Evolutionary conservation across 2,797 vertebrate genomes (phyloP), one percentile per base, ranked within the genome.

Genomic region (Brachymystax lenok): DNA sequence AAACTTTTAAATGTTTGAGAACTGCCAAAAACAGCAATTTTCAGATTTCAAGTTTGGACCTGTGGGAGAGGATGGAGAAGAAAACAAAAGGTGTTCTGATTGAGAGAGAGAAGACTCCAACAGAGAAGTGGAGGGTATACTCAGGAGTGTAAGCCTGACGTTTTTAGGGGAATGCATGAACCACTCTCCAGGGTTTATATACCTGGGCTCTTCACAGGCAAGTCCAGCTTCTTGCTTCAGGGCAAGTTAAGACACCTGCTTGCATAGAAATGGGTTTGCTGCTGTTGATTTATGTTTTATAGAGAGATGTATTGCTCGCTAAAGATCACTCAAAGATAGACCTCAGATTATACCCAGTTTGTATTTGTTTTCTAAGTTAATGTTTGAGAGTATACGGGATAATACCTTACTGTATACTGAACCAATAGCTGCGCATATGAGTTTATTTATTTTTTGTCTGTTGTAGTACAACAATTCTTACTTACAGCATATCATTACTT

Each of bases 221-320:
- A 54, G 10, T 19, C 50, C 14, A 30, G n/a, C 17, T 54, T 17
- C 8, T 54, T 24, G 24, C 70, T 52, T 52, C 51, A 54, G 24
- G 71, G 21, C 24, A 72, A 27, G 50, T 54, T 17, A 28, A 56
- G 13, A 72, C 16, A 72, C 51, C 71, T 54, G 27, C 50, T 24
- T 54, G 70, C 46, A 71, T 71, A 54, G 21, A n/a, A 71, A 71
- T 70, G n/a, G 16, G 10, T 40, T 69, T 19, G 4, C 10, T 69
- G n/a, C n/a, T 46, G n/a, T 21, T 70, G 17, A 70, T 46, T 33
- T 30, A 67, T 67, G 64, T 67, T 67, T 67, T 14, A 67, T 67
- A 33, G 4, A 67, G 24, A 16, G 24, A 27, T 13, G 24, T 27
- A 4, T 28, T 66, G 10, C 10, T 67, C 27, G 1, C 13, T 16